Evolutionary conservation across 2,113 vertebrate species (phyloP), one percentile per base, ranked within the genome.

Genomic region (Myotis yumanensis): DNA sequence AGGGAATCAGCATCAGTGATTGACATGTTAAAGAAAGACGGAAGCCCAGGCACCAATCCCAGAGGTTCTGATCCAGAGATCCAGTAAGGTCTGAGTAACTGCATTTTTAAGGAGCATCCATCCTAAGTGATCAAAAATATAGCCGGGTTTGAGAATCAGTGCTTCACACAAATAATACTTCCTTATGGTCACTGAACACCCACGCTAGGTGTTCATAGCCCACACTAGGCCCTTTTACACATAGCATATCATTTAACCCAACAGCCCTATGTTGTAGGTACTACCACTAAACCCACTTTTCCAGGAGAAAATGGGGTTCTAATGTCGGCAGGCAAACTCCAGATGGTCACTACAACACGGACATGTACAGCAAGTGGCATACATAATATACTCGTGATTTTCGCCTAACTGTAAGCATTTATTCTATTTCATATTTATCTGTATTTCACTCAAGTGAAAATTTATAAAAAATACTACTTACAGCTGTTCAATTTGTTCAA

Each of bases 401-500:
- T 11, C 22, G 23, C 54, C 57, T 40, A 79, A 66, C 7, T 62
- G 16, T 4, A 84, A 73, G 64, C 14, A 71, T 32, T 73, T n/a
- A 81, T 59, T 69, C 57, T 40, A 69, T 46, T 72, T 90, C 20
- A 18, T 59, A 59, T 51, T 86, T n/a, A 37, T 54, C 5, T 69
- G 52, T 54, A 68, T 52, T 92, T 81, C 57, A 89, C 16, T 30
- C 32, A 75, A 91, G 3, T 18, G 16, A 88, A 96, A 92, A 75
- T 71, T 12, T 25, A 32, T 94, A 9, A 82, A 95, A 73, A 76
- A 85, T 35, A 73, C 97, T 98, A 99, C 99, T 99, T 98, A 99
- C 99, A 98, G 93, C 66, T 98, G 97, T 69, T 98, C 98, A n/a
- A 80, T 92, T 97, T 98, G 98, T 79, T 99, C 98, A 79, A 96